Percentiles rank a stretch among this genome's conserved stretches.
Conservation (phyloP, 1,140 invertebrate species). For the Sitodiplosis mosellana region DNA sequence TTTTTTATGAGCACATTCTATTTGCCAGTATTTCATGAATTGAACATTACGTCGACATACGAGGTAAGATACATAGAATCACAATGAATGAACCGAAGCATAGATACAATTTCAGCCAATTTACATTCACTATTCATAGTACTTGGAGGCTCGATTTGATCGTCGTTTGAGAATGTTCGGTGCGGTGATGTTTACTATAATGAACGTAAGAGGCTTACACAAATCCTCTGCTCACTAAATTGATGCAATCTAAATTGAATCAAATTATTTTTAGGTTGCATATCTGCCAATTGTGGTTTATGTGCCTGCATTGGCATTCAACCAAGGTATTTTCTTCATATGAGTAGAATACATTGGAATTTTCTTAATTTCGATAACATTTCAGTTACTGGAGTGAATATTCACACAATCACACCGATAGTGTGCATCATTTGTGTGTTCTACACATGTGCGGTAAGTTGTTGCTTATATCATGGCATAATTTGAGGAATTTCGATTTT, state of each 20-base stretch:
- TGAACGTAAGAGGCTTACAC: conserved; percentile 19
- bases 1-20: conserved; percentile 42
- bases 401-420: conserved; percentile 61
- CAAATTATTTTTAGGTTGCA: conserved; percentile 12
- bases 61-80: conserved; percentile 47
- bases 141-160: conserved; percentile 51
- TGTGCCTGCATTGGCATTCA: conserved; percentile 62
- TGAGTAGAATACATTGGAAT: background rate
- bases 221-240: background rate
- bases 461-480: too few relatives aligned
- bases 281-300: conserved; percentile 71
- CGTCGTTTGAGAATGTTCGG: conserved; percentile 39
- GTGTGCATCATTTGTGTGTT: conserved; percentile 78
- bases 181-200: conserved; percentile 29
- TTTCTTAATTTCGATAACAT: conserved; percentile 14
- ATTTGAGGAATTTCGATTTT: too few relatives aligned
- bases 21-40: conserved; percentile 65
- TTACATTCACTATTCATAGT: conserved; percentile 30
- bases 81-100: background rate
- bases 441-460: conserved; percentile 72
- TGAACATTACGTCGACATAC: conserved; percentile 66
- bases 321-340: conserved; percentile 35
- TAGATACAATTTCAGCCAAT: background rate
- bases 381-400: conserved; percentile 67
- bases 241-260: background rate